Base-by-base conservation (phyloP, 2,888 invertebrate genomes). In the Sussaba pulchella region DNA sequence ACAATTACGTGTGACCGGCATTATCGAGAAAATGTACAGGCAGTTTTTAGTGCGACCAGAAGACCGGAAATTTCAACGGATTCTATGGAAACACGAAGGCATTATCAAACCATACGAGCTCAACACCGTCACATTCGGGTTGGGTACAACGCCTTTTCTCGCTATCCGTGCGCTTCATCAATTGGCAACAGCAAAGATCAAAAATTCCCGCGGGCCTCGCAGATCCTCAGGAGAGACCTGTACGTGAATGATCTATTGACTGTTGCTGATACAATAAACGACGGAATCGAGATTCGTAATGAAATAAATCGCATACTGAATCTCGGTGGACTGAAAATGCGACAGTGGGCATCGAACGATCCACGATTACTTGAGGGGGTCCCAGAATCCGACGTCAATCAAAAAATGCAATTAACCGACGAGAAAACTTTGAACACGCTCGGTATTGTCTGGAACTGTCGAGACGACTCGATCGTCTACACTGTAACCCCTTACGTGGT, bases 21-120 rank as follows among this genome's bases (percentile, higher is more conserved):
- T 5, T 31, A 31, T 31, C 31, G 31, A 77, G 5, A 87, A 88
- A 64, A 89, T 89, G 87, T 90, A 85, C 43, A 76, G 87, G 0
- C 82, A 82, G 72, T 24, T 84, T 2, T n/a, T 31, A 10, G 70
- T 87, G 2, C 57, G 80, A n/a, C 54, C 69, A 1, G 72, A 78
- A 5, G 84, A 31, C 31, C 31, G 31, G 31, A 31, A 31, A 31
- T 31, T 31, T 31, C 31, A 31, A 6, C 31, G 31, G 31, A 31
- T 31, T 6, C 6, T 31, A 87, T 10, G 43, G 85, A 21, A 4
- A 84, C 85, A 24, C 19, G 85, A 8, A 83, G 85, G 86, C 8
- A n/a, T 17, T 0, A 31, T 81, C 1, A 24, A 14, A 2, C 31
- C 57, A 0, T 82, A 50, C 41, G 41, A 69, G 14, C 12, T 84